Evolutionary conservation across 2,797 vertebrate species (phyloP), one percentile per base, ranked within the genome.

Genomic region (Gobio occitaniae): DNA sequence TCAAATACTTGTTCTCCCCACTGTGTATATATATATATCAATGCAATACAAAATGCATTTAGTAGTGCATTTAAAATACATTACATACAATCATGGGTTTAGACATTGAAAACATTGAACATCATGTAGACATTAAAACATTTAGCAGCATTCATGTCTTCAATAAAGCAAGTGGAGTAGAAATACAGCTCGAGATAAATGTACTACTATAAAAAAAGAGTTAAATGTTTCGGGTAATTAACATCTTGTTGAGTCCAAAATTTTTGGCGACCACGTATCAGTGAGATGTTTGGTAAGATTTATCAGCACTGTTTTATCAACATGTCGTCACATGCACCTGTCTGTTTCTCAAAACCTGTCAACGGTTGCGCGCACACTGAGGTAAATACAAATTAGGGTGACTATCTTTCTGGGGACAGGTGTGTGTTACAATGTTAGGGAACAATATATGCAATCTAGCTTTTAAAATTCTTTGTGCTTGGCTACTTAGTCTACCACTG

Each of bases 361-460:
- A 36, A 41, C 13, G 6, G 41, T 5, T 17, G 38, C 17, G 16
- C 0, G 16, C 48, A 68, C 16, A 56, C 21, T 25, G 36, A 79
- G 29, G 25, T 48, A 72, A 52, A 83, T 76, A 76, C 47, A 75
- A 76, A 83, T 65, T 6, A 66, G 12, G 65, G 13, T 41, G 19
- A 25, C 52, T 72, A 19, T 63, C 16, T 13, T 48, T 59, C 25
- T 36, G 6, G 66, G 38, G n/a, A 59, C 16, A 71, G 52, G 16
- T 47, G 52, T 48, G 8, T 65, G 29, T 83, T 75, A 59, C 44
- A 75, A 19, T 8, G 8, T 48, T 61, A 65, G 1, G 17, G 15
- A 50, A 52, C 9, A 63, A 72, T 63, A n/a, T 72, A 74, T 17
- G 56, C 12, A 75, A 17, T 25, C 19, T 25, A 36, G 13, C 71